Evolutionary conservation across 2,797 vertebrate genomes (phyloP).

Genomic region (Cheirogaleus major): DNA sequence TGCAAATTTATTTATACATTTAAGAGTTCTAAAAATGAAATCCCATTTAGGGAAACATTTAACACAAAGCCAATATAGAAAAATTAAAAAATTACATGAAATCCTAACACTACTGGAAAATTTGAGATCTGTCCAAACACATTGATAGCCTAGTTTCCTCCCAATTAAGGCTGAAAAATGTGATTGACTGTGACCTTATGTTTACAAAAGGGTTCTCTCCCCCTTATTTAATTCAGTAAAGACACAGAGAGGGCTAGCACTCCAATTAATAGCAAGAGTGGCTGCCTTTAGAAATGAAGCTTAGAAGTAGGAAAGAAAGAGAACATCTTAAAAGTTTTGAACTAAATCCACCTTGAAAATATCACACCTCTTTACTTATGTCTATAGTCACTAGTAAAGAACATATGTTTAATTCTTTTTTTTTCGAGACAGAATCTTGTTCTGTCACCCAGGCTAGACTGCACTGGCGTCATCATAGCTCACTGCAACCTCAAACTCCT

Average conservation of each 20-base stretch:
- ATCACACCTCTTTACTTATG: background rate
- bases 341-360: slow-evolving; percentile 38
- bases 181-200: background rate
- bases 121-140: background rate
- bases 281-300: slow-evolving; percentile 32
- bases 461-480: no score
- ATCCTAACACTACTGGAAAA: slow-evolving; percentile 19
- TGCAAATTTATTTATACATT: slow-evolving; percentile 1
- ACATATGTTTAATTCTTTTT: background rate
- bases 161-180: background rate
- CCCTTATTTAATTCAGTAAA: background rate
- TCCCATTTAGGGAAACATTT: slow-evolving; percentile 5
- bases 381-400: slow-evolving; percentile 2
- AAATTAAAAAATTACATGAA: slow-evolving; percentile 28
- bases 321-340: slow-evolving; percentile 1
- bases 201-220: background rate
- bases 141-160: background rate
- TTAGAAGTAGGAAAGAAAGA: slow-evolving; percentile 22
- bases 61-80: background rate
- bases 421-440: no score
- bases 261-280: background rate
- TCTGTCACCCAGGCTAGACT: no score
- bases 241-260: background rate
- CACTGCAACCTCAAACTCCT: no score
- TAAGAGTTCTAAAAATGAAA: slow-evolving; percentile 22